Evolutionary conservation across 92 coral and sea anemone species (phyloP).

Genomic region (Zoanthus sansibaricus): DNA sequence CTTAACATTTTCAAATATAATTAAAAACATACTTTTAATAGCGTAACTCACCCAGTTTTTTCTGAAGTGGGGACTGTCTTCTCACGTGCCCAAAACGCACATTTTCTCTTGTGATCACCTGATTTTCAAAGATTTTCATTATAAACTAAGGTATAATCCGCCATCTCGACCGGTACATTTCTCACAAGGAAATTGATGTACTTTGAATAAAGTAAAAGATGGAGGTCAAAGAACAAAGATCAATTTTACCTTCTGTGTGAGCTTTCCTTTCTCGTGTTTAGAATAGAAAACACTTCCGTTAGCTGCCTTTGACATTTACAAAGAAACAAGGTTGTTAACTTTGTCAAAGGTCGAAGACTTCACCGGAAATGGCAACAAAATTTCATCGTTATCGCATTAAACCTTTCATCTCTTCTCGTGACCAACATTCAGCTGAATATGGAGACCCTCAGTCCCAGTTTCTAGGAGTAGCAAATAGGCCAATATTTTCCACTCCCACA

Average conservation of each 20-base stretch:
- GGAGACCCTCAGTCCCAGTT: constrained; percentile 34
- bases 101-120: constrained; percentile 47
- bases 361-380: constrained; percentile 40
- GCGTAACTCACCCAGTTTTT: constrained; percentile 26
- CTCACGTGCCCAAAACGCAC: constrained; percentile 39
- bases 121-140: not conserved
- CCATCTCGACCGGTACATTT: not conserved
- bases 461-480: not conserved
- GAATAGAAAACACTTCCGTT: constrained; percentile 32
- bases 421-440: not conserved
- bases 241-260: constrained; percentile 38
- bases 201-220: not conserved
- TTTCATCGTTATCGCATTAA: constrained; percentile 23
- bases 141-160: not conserved
- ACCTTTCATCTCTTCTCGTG: not conserved
- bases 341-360: constrained; percentile 19
- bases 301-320: constrained; percentile 48
- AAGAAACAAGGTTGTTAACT: not conserved
- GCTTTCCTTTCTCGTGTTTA: constrained; percentile 29
- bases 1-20: not conserved
- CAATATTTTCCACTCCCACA: not conserved
- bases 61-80: constrained; percentile 48
- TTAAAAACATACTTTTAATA: not conserved
- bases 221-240: constrained; percentile 37
- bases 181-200: not conserved